Percentiles rank a stretch among this genome's conserved stretches.
Conservation (phyloP, 2,888 invertebrate species). For the Malthinus seriepunctatus region DNA sequence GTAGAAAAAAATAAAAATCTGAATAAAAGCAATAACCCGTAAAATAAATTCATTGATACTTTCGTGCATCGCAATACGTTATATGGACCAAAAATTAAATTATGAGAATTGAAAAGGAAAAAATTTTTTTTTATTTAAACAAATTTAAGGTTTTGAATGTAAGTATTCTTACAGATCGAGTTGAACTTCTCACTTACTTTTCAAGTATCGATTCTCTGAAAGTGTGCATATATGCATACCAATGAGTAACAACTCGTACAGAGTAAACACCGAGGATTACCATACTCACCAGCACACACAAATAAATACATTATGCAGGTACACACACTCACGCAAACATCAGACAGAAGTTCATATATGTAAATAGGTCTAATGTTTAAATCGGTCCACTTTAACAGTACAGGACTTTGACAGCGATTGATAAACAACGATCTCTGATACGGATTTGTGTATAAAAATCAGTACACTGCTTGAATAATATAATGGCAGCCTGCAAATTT, state of each 20-base stretch:
- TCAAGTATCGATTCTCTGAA: constrained; percentile 39
- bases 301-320: constrained; percentile 40
- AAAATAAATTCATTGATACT: no score
- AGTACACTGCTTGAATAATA: constrained; percentile 27
- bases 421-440: constrained; percentile 30
- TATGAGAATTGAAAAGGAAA: no score
- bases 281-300: constrained; percentile 40
- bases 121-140: constrained; percentile 1
- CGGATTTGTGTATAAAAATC: constrained; percentile 22
- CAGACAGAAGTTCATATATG: constrained; percentile 30
- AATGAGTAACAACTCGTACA: constrained; percentile 42
- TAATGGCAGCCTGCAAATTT: constrained; percentile 11
- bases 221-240: constrained; percentile 41
- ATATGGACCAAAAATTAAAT: no score
- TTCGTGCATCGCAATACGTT: no score
- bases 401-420: constrained; percentile 32
- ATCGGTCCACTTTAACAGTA: constrained; percentile 32
- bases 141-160: constrained; percentile 22
- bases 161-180: constrained; percentile 21
- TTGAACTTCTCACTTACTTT: constrained; percentile 40
- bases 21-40: no score
- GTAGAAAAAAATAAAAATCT: no score
- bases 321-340: constrained; percentile 31
- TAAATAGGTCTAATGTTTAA: constrained; percentile 29
- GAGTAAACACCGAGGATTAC: constrained; percentile 42